A percentile compares a stretch with the other conserved stretches of the same genome.
phyloP scores from a whole-genome alignment of 1,140 invertebrate species.

The Zaprionus africanus region DNA sequence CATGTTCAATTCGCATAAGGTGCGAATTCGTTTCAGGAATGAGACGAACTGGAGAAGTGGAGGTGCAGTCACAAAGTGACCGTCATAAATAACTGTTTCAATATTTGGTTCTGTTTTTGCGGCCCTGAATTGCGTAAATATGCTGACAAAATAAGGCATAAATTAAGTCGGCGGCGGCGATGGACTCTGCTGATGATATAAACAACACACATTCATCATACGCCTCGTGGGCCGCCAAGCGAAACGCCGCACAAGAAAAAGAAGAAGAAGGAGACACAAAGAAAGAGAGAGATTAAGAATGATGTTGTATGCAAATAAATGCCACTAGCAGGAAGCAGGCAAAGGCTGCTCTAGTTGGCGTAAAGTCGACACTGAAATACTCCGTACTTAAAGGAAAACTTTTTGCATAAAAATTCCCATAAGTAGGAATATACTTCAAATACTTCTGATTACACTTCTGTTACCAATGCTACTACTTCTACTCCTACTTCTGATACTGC shows the following conservation, averaged over 20 bases:
- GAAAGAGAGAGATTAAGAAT: conserved; percentile 11
- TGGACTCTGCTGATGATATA: conserved; percentile 33
- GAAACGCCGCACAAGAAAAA: conserved; percentile 45
- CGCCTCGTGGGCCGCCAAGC: conserved; percentile 58
- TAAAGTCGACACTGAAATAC: background rate
- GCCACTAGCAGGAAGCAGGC: background rate
- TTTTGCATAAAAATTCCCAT: no score
- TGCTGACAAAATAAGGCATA: conserved; percentile 53
- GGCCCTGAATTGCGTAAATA: conserved; percentile 58
- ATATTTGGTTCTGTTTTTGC: conserved; percentile 29
- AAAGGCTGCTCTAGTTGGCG: background rate
- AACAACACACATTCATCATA: conserved; percentile 65
- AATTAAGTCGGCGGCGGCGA: conserved; percentile 39
- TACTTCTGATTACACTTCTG: no score
- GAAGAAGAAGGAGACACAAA: background rate
- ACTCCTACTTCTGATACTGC: no score
- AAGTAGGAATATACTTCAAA: no score
- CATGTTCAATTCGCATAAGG: background rate
- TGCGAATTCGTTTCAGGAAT: conserved; percentile 27
- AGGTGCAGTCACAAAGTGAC: conserved; percentile 3
- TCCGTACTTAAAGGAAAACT: background rate
- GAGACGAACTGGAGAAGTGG: background rate
- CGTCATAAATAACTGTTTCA: conserved; percentile 28
- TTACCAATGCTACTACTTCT: no score
- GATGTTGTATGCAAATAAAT: conserved; percentile 57